Conservation (phyloP, 1,140 invertebrate genomes). For the Phenacoccus solenopsis region DNA sequence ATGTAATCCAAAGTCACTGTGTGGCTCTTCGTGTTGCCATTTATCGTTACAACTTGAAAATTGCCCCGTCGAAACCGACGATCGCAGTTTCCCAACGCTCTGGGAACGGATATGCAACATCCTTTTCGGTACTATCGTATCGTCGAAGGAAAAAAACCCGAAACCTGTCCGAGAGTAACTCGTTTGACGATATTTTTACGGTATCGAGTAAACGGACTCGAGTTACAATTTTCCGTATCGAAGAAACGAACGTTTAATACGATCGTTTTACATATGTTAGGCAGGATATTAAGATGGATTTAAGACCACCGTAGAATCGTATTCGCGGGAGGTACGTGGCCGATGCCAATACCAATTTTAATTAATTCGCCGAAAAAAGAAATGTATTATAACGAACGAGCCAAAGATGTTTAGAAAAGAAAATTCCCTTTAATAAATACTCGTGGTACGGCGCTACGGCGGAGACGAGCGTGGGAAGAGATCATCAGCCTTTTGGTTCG, state of each 20-base stretch:
- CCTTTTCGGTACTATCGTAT: background rate
- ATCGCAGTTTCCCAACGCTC: background rate
- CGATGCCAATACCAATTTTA: background rate
- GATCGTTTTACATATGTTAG: background rate
- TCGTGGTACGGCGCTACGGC: slow-evolving; percentile 8
- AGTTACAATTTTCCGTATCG: background rate
- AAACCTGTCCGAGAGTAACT: background rate
- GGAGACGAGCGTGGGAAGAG: slow-evolving; percentile 8
- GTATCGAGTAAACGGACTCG: background rate
- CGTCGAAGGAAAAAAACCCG: background rate
- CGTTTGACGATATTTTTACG: background rate
- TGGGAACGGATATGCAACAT: background rate
- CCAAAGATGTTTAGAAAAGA: no score
- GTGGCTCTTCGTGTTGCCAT: no score
- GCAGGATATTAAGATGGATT: background rate
- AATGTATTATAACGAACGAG: no score
- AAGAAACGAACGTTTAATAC: no score
- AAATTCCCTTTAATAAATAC: no score
- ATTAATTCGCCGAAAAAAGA: background rate
- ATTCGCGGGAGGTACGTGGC: no score
- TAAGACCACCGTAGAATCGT: background rate
- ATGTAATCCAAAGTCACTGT: no score
- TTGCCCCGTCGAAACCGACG: background rate
- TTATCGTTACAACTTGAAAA: background rate
- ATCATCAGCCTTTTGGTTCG: slow-evolving; percentile 9